These are phyloP conservation scores for Mormyrus lacerda DNA, from an alignment of 2,113 vertebrate species.

Conservation along the genomic window DNA sequence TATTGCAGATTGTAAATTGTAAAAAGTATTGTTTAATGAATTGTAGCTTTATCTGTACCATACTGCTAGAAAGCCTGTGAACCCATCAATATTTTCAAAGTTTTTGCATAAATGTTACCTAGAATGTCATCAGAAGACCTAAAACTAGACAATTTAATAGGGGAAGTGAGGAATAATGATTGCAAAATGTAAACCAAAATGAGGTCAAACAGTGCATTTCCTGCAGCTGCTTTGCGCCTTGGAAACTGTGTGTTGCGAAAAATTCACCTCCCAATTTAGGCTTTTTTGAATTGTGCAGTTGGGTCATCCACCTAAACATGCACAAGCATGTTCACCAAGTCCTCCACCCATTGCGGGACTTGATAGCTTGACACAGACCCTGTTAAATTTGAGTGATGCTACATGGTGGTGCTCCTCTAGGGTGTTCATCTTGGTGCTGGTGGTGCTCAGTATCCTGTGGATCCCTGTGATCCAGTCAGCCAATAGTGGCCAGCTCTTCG, in stretches of 20 bases:
- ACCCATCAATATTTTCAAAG: not conserved
- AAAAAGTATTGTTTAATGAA: not conserved
- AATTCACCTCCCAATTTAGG: not conserved
- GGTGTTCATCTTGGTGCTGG: conserved; percentile 76
- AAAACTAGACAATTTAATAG: not conserved
- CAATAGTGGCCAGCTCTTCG: conserved; percentile 87
- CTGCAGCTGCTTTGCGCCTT: not conserved
- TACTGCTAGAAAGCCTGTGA: not conserved
- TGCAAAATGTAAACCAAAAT: not conserved
- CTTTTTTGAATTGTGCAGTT: not conserved
- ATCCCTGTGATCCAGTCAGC: conserved; percentile 86
- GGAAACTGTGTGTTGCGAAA: not conserved
- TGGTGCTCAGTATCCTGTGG: conserved; percentile 83
- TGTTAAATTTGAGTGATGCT: not conserved
- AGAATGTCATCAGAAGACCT: not conserved
- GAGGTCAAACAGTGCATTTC: not conserved
- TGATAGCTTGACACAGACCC: not conserved
- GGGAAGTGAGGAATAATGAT: not conserved
- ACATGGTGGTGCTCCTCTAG: conserved; percentile 48
- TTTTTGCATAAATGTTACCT: not conserved
- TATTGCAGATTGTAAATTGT: not conserved
- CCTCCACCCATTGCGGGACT: not conserved
- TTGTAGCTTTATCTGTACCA: not conserved
- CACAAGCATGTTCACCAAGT: not conserved
- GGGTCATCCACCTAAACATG: not conserved